A percentile compares a stretch with the other conserved stretches of the same genome.
Evolutionary conservation across 2,797 vertebrate genomes (phyloP).

Genomic region (Pseudomugil gertrudae): DNA sequence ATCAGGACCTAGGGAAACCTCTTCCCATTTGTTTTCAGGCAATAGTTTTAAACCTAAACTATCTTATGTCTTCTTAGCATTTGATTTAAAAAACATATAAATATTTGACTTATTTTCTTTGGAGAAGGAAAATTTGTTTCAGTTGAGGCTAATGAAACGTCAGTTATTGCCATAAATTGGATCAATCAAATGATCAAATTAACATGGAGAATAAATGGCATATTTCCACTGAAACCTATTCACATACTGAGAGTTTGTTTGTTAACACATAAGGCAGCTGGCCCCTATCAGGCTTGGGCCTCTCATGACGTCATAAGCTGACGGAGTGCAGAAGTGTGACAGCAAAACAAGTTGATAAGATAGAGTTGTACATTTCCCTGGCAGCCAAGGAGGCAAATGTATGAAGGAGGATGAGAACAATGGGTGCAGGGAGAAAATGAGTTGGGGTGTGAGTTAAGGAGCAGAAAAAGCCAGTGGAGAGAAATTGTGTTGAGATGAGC

Average conservation of each 20-base stretch:
- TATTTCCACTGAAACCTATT: not conserved
- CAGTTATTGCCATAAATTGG: not conserved
- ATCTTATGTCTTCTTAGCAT: no score
- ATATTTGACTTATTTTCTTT: no score
- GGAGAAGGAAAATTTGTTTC: no score
- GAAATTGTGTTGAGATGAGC: not conserved
- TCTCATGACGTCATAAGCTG: conserved; percentile 40
- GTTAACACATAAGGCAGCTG: conserved; percentile 42
- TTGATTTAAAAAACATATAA: no score
- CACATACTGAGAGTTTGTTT: conserved; percentile 12
- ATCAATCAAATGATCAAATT: not conserved
- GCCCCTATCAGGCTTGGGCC: conserved; percentile 16
- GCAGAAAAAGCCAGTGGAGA: not conserved
- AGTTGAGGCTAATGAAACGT: not conserved
- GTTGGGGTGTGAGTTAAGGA: not conserved
- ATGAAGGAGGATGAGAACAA: conserved; percentile 15
- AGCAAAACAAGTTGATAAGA: conserved; percentile 69
- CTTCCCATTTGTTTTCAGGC: no score
- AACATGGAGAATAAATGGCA: not conserved
- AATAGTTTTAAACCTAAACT: no score
- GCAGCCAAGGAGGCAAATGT: conserved; percentile 29
- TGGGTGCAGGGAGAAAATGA: not conserved
- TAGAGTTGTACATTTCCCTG: conserved; percentile 64
- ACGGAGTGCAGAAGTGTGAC: conserved; percentile 47
- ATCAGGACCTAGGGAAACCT: no score